phyloP scores from a whole-genome alignment of 2,888 invertebrate genomes.

The Ernsta delagoae region DNA sequence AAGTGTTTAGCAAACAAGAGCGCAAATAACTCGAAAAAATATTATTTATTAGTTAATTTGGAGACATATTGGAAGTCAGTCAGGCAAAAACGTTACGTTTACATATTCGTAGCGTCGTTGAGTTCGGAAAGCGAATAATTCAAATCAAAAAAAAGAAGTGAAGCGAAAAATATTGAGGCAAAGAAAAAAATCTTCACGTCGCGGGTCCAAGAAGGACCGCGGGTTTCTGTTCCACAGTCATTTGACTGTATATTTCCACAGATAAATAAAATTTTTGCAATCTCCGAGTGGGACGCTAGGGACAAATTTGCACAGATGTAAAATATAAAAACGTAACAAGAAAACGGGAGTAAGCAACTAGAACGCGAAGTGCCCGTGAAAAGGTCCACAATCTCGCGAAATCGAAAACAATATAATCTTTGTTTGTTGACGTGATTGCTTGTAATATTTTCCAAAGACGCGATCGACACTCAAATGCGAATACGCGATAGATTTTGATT shows the following conservation, averaged over 20 bases:
- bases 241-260: conserved; percentile 17
- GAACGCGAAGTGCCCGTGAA: conserved; percentile 5
- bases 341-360: neutral
- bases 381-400: neutral
- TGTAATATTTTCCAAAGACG: no score
- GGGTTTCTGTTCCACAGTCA: conserved; percentile 14
- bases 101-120: conserved; percentile 14
- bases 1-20: neutral
- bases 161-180: conserved; percentile 21
- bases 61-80: conserved; percentile 11
- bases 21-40: neutral
- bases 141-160: conserved; percentile 18
- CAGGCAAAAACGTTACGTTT: conserved; percentile 8
- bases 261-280: conserved; percentile 32
- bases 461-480: no score
- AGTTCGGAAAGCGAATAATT: conserved; percentile 27
- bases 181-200: conserved; percentile 17
- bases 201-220: conserved; percentile 13
- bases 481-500: no score
- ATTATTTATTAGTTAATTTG: neutral
- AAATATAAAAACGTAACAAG: conserved; percentile 18
- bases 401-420: neutral
- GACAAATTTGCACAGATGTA: conserved; percentile 28
- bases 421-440: no score
- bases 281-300: conserved; percentile 19